Percentiles rank a stretch among this genome's conserved stretches.
Conservation (phyloP, 2,113 vertebrate genomes). For the Phylloscopus whistleri region DNA sequence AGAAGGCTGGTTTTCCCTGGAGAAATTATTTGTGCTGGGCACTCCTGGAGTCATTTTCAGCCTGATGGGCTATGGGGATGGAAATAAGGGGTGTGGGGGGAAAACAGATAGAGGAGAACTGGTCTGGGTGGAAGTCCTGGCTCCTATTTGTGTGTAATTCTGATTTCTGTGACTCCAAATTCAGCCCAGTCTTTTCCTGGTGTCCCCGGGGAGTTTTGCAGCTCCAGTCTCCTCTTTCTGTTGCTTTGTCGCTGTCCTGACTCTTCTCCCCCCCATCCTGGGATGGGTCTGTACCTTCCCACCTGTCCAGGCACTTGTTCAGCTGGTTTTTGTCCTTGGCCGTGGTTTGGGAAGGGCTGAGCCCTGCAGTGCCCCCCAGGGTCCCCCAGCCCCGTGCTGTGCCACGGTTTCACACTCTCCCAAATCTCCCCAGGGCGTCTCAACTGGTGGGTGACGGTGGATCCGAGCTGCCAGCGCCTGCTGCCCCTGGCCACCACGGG, state of each 20-base stretch:
- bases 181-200: neutral
- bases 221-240: neutral
- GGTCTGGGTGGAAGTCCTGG: neutral
- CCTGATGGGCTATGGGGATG: neutral
- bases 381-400: fast-evolving
- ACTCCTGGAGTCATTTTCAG: neutral
- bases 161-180: neutral
- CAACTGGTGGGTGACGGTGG: conserved; percentile 94
- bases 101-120: neutral
- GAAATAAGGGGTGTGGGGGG: fast-evolving
- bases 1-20: neutral
- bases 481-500: conserved; percentile 94
- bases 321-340: fast-evolving
- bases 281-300: fast-evolving
- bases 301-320: fast-evolving
- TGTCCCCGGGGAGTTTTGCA: fast-evolving
- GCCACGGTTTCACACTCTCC: neutral
- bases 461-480: conserved; percentile 88
- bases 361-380: neutral
- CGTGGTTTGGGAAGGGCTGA: fast-evolving
- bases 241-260: neutral
- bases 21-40: neutral
- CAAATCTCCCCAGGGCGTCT: conserved; percentile 79
- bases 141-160: neutral
- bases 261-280: neutral